Evolutionary conservation across 2,888 invertebrate species (phyloP).

Genomic region (Anticlea derivata): DNA sequence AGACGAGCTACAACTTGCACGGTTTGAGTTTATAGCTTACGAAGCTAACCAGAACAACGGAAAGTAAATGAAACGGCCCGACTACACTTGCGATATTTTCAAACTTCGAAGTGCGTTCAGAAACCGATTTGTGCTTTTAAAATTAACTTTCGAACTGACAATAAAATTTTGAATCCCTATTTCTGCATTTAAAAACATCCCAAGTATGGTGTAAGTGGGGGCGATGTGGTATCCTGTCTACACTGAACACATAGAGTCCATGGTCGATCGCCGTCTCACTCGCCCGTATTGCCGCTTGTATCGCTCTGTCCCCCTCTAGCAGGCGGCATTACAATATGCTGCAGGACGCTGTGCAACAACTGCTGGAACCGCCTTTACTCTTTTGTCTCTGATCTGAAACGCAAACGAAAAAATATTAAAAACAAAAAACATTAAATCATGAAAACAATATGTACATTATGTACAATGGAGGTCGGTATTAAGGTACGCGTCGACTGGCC

Average conservation of each 20-base stretch:
- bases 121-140: conserved; percentile 41
- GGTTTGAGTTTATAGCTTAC: conserved; percentile 66
- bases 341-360: conserved; percentile 97
- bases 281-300: conserved; percentile 46
- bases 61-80: conserved; percentile 29
- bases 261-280: conserved; percentile 57
- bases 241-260: conserved; percentile 75
- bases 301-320: conserved; percentile 48
- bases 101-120: conserved; percentile 57
- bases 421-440: neutral
- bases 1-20: conserved; percentile 69
- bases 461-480: too few relatives aligned
- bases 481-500: too few relatives aligned
- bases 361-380: conserved; percentile 97
- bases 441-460: neutral
- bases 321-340: conserved; percentile 92
- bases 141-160: conserved; percentile 43
- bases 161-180: conserved; percentile 43
- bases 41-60: conserved; percentile 58
- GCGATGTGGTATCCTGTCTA: conserved; percentile 55
- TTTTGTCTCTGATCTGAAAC: conserved; percentile 96
- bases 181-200: conserved; percentile 64
- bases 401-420: conserved; percentile 36
- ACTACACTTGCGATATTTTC: conserved; percentile 63
- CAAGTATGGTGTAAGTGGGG: conserved; percentile 57